Base-by-base conservation (phyloP, 2,797 vertebrate species). In the Rhinichthys osculus region DNA sequence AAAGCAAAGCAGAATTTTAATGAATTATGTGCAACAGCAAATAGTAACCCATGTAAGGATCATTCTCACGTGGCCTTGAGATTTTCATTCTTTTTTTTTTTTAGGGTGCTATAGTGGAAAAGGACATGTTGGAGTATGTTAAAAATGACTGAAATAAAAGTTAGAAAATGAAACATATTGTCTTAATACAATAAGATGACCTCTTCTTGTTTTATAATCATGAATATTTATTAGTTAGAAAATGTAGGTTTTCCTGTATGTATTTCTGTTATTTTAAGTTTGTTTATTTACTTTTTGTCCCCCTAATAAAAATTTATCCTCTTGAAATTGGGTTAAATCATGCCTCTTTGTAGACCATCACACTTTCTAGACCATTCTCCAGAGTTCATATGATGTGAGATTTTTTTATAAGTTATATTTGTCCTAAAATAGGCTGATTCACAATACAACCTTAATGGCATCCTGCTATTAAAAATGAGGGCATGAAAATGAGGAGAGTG, bases 261-360 rank as follows among this genome's bases (percentile, higher is more conserved):
- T 47, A 47, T 47, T 44, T 42, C 10, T 13, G 4, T 16, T 47
- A 16, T 16, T 47, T 47, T 47, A 47, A 47, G 3, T 47, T 47
- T 14, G 0, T 14, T 47, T 14, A 14, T 14, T 4, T 1, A 47
- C 44, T 47, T 47, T 47, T 47, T 47, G 2, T 4, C 0, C 0
- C 10, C 4, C 14, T 47, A 16, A 47, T 47, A 47, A 16, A 47
- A 16, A 47, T 16, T 1, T 30, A 13, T 14, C 27, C 27, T 30
- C 62, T 64, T 64, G 11, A 64, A 64, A 64, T 27, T 64, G n/a
- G 3, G 10, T 62, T 64, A 23, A 57, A 57, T 10, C 8, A 9
- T 57, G 3, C 1, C 8, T 23, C 54, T 57, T 9, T 57, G 19
- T 7, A 57, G 54, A 57, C 9, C 54, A 57, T 47, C 54, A 57